Evolutionary conservation across 2,797 vertebrate genomes (phyloP).

Genomic region (Enteromius fasciolatus): DNA sequence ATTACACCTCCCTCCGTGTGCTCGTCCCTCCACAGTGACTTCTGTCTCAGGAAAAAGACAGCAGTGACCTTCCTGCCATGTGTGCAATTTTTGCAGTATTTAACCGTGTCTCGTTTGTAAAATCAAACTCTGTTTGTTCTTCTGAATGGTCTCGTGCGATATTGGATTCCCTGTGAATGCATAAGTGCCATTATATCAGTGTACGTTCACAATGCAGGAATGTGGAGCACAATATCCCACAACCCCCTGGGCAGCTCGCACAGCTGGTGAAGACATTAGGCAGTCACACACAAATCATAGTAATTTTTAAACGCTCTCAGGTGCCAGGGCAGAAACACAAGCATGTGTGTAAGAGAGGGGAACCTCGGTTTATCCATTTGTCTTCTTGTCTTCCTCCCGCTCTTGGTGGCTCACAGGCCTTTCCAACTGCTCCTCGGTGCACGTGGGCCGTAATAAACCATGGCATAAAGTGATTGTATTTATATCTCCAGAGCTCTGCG

Average conservation of each 20-base stretch:
- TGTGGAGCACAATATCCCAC: constrained; percentile 57
- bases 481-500: constrained; percentile 10
- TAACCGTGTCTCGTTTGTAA: background rate
- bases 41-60: background rate
- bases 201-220: constrained; percentile 68
- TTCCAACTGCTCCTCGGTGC: background rate
- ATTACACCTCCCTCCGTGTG: background rate
- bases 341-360: background rate
- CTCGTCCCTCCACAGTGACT: background rate
- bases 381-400: constrained; percentile 5
- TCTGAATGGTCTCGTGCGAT: background rate
- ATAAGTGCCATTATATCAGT: constrained; percentile 20
- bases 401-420: constrained; percentile 12
- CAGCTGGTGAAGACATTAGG: constrained; percentile 74
- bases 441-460: background rate
- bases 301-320: constrained; percentile 41
- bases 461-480: constrained; percentile 4
- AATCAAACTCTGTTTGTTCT: background rate
- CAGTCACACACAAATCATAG: constrained; percentile 39
- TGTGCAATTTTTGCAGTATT: background rate
- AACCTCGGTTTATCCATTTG: background rate
- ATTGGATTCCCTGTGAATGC: constrained; percentile 10
- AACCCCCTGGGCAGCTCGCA: constrained; percentile 60
- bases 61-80: background rate
- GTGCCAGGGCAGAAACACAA: constrained; percentile 30